Evolutionary conservation across 1,140 invertebrate genomes (phyloP), one percentile per base, ranked within the genome.

Genomic region (Pachypsylla venusta): DNA sequence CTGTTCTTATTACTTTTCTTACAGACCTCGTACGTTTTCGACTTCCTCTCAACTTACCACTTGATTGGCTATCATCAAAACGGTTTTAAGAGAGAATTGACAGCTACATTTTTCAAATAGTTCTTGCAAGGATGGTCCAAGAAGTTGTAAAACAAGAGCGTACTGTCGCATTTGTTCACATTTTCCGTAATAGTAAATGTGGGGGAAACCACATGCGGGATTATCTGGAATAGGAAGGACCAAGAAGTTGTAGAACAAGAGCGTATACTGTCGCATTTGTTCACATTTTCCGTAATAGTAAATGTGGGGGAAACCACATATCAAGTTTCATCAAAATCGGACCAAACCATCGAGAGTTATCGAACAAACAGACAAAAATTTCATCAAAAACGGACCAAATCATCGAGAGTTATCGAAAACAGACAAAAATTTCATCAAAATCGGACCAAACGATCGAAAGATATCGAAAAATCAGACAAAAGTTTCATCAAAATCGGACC

Each of bases 141-240:
- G 74, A 63, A 88, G 74, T 74, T 89, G 85, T 76, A 89, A 77
- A 58, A 79, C 77, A 68, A 79, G 69, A 60, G 89, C 88, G 76
- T 91, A 90, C 72, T 89, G 91, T 71, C 87, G 83, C 55, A 74
- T 74, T 63, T 98, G 97, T 66, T 65, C 66, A 77, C 95, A 98
- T 66, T 95, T 94, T 61, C 96, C 97, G 78, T 98, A 97, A 77
- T 98, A 98, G 80, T 92, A 96, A 67, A 99, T 92, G 80, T 96
- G 92, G 67, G 96, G 96, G 75, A 99, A 82, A 70, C 96, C 96
- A 79, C 98, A 96, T 95, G 79, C 19, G 62, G 62, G 63, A 53
- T 57, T 40, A 26, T 53, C 57, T 42, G 61, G 61, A 25, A 56
- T 14, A 22, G 25, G 27, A 22, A 55, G 56, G 61, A 25, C 16